phyloP scores from a whole-genome alignment of 1,140 invertebrate species.

The Paracyclopina nana region DNA sequence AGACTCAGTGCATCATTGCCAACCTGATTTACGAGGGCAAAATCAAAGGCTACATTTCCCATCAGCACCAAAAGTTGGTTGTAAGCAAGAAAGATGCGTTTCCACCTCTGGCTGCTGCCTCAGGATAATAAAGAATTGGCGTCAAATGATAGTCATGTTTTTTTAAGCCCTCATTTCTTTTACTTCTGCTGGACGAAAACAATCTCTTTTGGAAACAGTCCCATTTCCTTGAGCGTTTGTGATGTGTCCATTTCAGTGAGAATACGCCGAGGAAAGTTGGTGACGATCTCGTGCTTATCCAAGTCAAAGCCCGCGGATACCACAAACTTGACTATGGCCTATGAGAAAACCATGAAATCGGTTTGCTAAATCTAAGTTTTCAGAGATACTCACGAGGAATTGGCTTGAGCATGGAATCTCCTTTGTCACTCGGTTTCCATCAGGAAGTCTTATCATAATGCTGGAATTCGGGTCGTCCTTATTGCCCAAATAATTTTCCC shows the following conservation, averaged over 20 bases:
- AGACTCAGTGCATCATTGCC: slow-evolving; percentile 85
- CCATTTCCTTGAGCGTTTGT: slow-evolving; percentile 27
- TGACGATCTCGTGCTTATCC: slow-evolving; percentile 30
- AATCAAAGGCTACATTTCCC: slow-evolving; percentile 91
- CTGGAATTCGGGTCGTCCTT: background rate
- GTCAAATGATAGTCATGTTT: no score
- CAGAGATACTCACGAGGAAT: background rate
- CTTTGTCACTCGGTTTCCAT: slow-evolving; percentile 10
- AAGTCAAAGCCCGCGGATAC: slow-evolving; percentile 26
- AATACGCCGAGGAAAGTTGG: slow-evolving; percentile 29
- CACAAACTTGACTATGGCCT: slow-evolving; percentile 28
- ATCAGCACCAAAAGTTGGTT: slow-evolving; percentile 88
- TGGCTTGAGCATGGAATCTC: background rate
- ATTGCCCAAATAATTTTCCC: slow-evolving; percentile 6
- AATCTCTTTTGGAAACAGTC: slow-evolving; percentile 30
- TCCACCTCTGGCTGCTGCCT: slow-evolving; percentile 31
- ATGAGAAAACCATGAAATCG: slow-evolving; percentile 17
- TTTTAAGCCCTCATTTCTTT: no score
- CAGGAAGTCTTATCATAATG: slow-evolving; percentile 10
- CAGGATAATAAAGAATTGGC: slow-evolving; percentile 6
- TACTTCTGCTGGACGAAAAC: slow-evolving; percentile 28
- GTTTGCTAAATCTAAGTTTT: background rate
- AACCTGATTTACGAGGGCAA: slow-evolving; percentile 88
- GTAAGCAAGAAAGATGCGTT: slow-evolving; percentile 94
- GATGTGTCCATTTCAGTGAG: slow-evolving; percentile 25